A percentile compares a stretch with the other conserved stretches of the same genome.
Evolutionary conservation across 2,113 vertebrate genomes (phyloP).

Genomic region (Larimichthys polyactis): DNA sequence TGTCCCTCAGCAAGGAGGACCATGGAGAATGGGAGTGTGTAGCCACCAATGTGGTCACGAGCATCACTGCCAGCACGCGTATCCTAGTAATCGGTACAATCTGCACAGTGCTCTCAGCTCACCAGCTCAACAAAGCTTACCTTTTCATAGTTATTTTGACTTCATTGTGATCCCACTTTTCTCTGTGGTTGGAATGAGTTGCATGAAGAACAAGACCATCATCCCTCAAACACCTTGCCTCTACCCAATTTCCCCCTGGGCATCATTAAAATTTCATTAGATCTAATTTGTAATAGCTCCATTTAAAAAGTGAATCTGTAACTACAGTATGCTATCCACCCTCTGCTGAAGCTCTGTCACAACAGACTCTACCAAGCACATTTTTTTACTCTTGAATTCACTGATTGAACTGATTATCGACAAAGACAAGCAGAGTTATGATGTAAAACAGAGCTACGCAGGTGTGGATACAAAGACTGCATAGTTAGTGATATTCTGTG

Average conservation of each 20-base stretch:
- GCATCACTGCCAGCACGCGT: conserved; percentile 99
- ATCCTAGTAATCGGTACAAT: conserved; percentile 95
- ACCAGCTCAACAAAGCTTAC: conserved; percentile 17
- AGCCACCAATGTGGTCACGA: conserved; percentile 97
- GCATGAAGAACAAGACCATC: conserved; percentile 29
- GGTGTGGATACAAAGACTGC: not conserved
- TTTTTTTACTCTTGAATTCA: conserved; percentile 33
- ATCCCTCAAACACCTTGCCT: conserved; percentile 36
- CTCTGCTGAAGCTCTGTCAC: conserved; percentile 16
- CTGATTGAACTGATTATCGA: conserved; percentile 22
- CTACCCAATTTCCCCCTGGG: conserved; percentile 40
- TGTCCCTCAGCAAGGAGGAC: conserved; percentile 98
- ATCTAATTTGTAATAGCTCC: conserved; percentile 59
- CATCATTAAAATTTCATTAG: conserved; percentile 61
- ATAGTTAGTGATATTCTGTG: not conserved
- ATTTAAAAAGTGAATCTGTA: conserved; percentile 45
- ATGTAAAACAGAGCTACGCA: conserved; percentile 4
- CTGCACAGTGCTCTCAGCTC: conserved; percentile 37
- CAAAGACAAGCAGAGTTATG: conserved; percentile 22
- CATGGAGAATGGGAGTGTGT: conserved; percentile 99
- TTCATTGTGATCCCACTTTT: conserved; percentile 25
- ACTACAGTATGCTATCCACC: conserved; percentile 2
- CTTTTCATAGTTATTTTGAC: conserved; percentile 16
- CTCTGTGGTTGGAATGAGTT: conserved; percentile 33
- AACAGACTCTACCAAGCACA: conserved; percentile 37